Evolutionary conservation across 1,140 invertebrate species (phyloP), one percentile per base, ranked within the genome.

Genomic region (Drosophila bocqueti): DNA sequence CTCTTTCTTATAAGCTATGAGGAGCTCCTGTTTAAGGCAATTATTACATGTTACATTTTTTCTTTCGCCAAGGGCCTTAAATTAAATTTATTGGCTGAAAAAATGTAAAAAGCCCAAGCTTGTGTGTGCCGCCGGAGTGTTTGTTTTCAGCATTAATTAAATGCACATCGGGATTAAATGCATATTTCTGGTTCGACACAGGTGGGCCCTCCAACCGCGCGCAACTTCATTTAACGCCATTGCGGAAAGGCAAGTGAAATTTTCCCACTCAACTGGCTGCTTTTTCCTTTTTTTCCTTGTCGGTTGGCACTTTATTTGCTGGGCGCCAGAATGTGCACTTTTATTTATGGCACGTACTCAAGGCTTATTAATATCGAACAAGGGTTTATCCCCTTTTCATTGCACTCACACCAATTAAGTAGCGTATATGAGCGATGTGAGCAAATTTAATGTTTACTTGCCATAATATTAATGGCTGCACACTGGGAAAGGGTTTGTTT

Each of bases 111-210:
- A 68, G 58, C 45, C 8, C 11, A 0, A 26, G 29, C 18, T 31
- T 38, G 50, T 16, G 38, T 26, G 52, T 42, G 58, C n/a, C 47
- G 58, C n/a, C 47, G 57, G 29, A 78, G 79, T 84, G 77, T 90
- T 89, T 89, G 75, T 81, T 61, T 78, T 84, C 59, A 54, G 71
- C 60, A 81, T 90, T 90, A 87, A 87, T 90, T 81, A 87, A 89
- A 90, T 84, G 84, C 79, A 75, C 81, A 90, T 68, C 69, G 60
- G 69, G 63, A 78, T 78, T 78, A 84, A 83, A 84, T 78, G 84
- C 66, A 81, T 72, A 79, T 89, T 86, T 83, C 65, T 68, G 65
- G 47, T 58, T 63, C 62, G 43, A 46, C 34, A 46, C 66, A 72
- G 64, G 75, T 71, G 60, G 47, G 36, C 21, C 24, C 54, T 45